Base-by-base conservation (phyloP, 2,888 invertebrate genomes). In the Heliconius aoede region DNA sequence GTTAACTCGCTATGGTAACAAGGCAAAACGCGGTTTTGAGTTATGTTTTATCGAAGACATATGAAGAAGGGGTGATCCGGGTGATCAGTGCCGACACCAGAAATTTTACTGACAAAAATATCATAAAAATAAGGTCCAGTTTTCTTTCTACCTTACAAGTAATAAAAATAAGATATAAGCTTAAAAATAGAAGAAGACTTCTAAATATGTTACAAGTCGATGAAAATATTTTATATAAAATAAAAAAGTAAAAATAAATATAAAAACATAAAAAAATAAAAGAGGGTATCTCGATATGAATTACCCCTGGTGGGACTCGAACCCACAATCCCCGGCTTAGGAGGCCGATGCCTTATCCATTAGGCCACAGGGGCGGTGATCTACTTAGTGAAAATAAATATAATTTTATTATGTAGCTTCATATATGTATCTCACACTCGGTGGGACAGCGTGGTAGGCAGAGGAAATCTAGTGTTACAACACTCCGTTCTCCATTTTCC, bases 281-380 rank as follows among this genome's bases (percentile, higher is more conserved):
- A 15, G 5, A 24, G 7, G 1, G 5, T 11, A 11, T 36, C n/a
- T n/a, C n/a, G n/a, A n/a, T n/a, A n/a, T n/a, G n/a, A n/a, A n/a
- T n/a, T 55, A 96, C 96, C 96, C 96, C 96, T 96, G 96, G 96
- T 96, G 96, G 96, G 96, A 96, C 96, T 96, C 96, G 96, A 96
- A 96, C 96, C 96, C 96, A 96, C 96, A 96, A 95, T 96, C 96
- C 96, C 96, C 96, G 96, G 96, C 96, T 96, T 96, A 96, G 96
- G 96, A 96, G 96, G 96, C 96, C 96, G 96, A 96, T 96, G 96
- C 96, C 96, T 96, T 96, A 96, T 96, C 96, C 96, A 96, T 96
- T 96, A 96, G 96, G 96, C 96, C 96, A 96, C 96, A 96, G 96
- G 96, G 96, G 96, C 96, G 89, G 8, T 58, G 18, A 0, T 21